Base-by-base conservation (phyloP, 37 sponge, comb jelly and placozoan species). In the Eunapius fragilis region DNA sequence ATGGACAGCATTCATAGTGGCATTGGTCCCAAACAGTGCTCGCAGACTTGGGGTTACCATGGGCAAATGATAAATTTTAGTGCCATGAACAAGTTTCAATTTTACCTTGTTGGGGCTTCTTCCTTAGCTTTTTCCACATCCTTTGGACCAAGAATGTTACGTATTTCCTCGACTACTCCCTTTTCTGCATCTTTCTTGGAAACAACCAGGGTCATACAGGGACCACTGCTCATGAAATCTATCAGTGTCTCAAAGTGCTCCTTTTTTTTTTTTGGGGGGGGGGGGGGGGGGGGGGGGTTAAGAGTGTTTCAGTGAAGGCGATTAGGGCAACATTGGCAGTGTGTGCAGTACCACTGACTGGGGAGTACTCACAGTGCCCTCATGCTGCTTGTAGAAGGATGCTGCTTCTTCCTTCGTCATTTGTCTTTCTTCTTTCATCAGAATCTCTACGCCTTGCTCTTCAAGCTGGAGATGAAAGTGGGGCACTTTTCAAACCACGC, bases 151-250 rank as follows among this genome's bases (percentile, higher is more conserved):
- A 99, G 74, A 34, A 99, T 72, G 0, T 84, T 34, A 37, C 97
- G 89, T 34, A 95, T 70, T 22, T 89, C 88, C 74, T 95, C 93
- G 30, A 95, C 79, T 22, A 90, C 90, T 0, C 93, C 94, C 70
- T 95, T 90, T 27, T 93, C 98, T 50, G 90, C 91, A 70, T 89
- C 94, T 31, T 92, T 94, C 74, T 91, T 95, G 67, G 89, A 93
- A 45, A 97, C 67, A 22, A 93, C 86, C 67, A 97, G 74, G 6
- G 94, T 92, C 88, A 90, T 82, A 76, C 94, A 95, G 2, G 98
- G 98, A 58, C 98, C 98, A 83, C 98, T 96, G 84, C 89, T 90
- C 90, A 95, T 95, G 37, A 95, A 94, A n/a, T 91, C 95, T 0
- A 96, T 50, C 31, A 96, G 85, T 31, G 91, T 92, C 71, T 89